Conservation (phyloP, 2,888 invertebrate genomes). For the Taenaris catops region DNA sequence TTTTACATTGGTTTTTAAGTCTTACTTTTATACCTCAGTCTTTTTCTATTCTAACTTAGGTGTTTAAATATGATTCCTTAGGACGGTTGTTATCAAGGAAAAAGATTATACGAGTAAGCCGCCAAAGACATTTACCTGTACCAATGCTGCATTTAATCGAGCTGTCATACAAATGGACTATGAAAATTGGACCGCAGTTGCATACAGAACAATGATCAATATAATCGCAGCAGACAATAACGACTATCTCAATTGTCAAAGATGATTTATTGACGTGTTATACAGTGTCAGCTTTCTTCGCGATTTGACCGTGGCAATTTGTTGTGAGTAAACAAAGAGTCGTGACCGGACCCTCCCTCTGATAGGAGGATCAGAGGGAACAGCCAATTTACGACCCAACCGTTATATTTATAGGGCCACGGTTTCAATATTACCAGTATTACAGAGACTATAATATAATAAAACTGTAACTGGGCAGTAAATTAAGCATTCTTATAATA, state of each 20-base stretch:
- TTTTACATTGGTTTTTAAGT: too few species aligned
- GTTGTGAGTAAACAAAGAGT: slow-evolving; percentile 69
- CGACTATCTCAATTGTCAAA: slow-evolving; percentile 20
- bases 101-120: too few species aligned
- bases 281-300: slow-evolving; percentile 44
- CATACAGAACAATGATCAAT: slow-evolving; percentile 8
- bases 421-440: slow-evolving; percentile 11
- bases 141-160: too few species aligned
- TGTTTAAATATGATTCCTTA: too few species aligned
- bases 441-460: too few species aligned
- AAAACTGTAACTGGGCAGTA: too few species aligned
- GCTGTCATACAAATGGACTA: too few species aligned
- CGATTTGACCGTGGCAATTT: slow-evolving; percentile 53
- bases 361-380: slow-evolving; percentile 48
- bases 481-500: too few species aligned
- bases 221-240: slow-evolving; percentile 12
- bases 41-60: too few species aligned
- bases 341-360: slow-evolving; percentile 64
- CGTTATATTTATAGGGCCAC: slow-evolving; percentile 42
- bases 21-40: too few species aligned
- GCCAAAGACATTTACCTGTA: too few species aligned
- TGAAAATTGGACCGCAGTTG: background rate
- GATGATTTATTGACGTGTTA: slow-evolving; percentile 31
- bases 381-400: slow-evolving; percentile 63
- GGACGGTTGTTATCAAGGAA: too few species aligned